phyloP scores from a whole-genome alignment of 2,888 invertebrate genomes.

The Leptothorax acervorum region DNA sequence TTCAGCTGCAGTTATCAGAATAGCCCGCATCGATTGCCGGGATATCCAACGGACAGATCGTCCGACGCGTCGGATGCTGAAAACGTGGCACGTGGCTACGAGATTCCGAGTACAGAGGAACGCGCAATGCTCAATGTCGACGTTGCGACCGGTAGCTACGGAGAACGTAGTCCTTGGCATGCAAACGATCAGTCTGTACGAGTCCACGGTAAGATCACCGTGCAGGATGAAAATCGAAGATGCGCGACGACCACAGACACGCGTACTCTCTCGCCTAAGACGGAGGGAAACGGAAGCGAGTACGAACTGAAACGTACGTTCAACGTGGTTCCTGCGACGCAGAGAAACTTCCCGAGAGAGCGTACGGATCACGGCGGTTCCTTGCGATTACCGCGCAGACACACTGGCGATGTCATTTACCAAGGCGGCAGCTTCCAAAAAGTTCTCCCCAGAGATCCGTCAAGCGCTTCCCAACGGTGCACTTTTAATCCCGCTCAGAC shows the following conservation, averaged over 20 bases:
- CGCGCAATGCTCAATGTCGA: constrained; percentile 52
- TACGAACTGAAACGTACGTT: constrained; percentile 7
- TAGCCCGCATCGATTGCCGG: constrained; percentile 58
- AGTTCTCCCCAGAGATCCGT: constrained; percentile 46
- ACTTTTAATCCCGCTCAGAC: constrained; percentile 50
- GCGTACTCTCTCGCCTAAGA: constrained; percentile 1
- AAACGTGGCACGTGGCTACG: constrained; percentile 56
- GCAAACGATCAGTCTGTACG: constrained; percentile 55
- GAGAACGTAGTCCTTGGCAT: constrained; percentile 57
- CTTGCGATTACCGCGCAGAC: constrained; percentile 71
- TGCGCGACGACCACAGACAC: neutral
- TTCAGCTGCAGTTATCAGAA: constrained; percentile 64
- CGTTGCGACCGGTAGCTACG: constrained; percentile 35
- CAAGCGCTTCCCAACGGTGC: constrained; percentile 54
- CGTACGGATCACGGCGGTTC: constrained; percentile 76
- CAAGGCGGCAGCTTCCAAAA: constrained; percentile 28
- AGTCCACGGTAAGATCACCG: constrained; percentile 56
- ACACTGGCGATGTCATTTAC: constrained; percentile 47
- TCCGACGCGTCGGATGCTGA: constrained; percentile 67
- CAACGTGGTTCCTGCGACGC: neutral
- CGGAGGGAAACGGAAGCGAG: constrained; percentile 20
- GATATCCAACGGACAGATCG: constrained; percentile 65
- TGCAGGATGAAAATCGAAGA: constrained; percentile 11
- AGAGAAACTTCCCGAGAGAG: constrained; percentile 44
- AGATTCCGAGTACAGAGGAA: constrained; percentile 46